phyloP scores from a whole-genome alignment of 2,888 invertebrate species.

The Bunonema sp. region DNA sequence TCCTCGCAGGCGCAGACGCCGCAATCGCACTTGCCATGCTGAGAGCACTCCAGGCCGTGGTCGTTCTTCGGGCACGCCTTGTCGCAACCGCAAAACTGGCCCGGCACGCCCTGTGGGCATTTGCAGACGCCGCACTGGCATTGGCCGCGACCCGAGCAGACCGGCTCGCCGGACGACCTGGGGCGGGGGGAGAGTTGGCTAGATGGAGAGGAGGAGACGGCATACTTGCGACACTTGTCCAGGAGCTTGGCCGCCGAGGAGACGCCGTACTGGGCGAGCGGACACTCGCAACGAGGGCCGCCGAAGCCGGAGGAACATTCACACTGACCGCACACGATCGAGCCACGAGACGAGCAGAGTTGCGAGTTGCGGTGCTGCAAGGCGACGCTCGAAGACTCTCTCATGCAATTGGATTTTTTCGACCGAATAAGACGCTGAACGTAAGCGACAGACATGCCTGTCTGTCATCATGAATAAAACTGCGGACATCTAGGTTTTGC shows the following conservation, averaged over 20 bases:
- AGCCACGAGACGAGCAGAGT: constrained; percentile 12
- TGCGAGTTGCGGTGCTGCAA: constrained; percentile 17
- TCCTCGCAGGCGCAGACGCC: constrained; percentile 19
- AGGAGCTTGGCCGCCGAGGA: constrained; percentile 11
- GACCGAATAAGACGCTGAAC: no score
- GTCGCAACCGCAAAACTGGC: no score
- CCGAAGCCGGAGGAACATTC: constrained; percentile 8
- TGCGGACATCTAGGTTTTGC: no score
- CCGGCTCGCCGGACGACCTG: constrained; percentile 7
- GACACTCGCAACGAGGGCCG: constrained; percentile 41
- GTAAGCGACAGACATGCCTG: no score
- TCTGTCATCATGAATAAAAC: no score
- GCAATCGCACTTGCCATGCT: constrained; percentile 26
- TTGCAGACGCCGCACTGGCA: no score
- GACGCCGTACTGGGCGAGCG: constrained; percentile 16
- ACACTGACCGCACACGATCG: constrained; percentile 21
- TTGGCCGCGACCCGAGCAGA: constrained; percentile 13
- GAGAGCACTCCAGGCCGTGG: no score
- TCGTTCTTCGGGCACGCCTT: no score
- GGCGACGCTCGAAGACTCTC: no score
- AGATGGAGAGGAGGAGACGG: neutral
- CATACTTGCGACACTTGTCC: constrained; percentile 17
- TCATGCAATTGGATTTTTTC: no score
- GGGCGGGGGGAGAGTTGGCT: neutral
- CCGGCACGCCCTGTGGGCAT: no score